Evolutionary conservation across 2,888 invertebrate genomes (phyloP), one percentile per base, ranked within the genome.

Genomic region (Bursaphelenchus okinawaensis): DNA sequence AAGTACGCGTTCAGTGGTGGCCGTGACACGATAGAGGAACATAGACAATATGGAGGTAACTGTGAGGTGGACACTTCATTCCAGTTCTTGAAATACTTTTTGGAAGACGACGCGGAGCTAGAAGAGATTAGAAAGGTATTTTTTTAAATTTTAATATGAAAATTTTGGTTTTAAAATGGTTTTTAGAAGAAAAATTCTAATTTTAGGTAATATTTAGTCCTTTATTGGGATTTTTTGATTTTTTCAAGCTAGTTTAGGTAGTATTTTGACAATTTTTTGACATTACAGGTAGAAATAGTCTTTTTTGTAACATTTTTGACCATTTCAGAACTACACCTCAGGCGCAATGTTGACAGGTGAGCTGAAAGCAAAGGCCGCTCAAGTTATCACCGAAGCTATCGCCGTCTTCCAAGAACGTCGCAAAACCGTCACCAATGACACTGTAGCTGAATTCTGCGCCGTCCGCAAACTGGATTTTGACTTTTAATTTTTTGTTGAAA

Each of bases 1-100:
- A 95, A 93, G 85, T 92, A 95, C 84, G 98, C 98, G 6, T 99
- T 95, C 85, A 95, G 95, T 50, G 98, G 98, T 4, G 98, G 98
- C 3, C 90, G 90, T 78, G 87, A 89, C 7, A 93, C 94, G 0
- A 87, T 93, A 0, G 96, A 98, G 81, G 94, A 96, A 82, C 98
- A 98, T 66, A 67, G 77, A n/a, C 26, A 62, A 40, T 52, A 66
- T 27, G 96, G 98, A 22, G 98, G 98, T n/a, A 89, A 96, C 85
- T 92, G 95, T 73, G 90, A 91, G 62, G 88, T 98, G 7, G 98
- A 99, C 85, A 92, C 93, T 63, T 89, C 95, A 0, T 98, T 88
- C 86, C 93, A 96, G 83, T 92, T 96, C 85, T 86, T 98, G 26
- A 88, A 88, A 26, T 98, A 94, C 85, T 98, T 99, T 86, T 82